Evolutionary conservation across 1,140 invertebrate genomes (phyloP), one percentile per base, ranked within the genome.

Genomic region (Drosophila santomea): DNA sequence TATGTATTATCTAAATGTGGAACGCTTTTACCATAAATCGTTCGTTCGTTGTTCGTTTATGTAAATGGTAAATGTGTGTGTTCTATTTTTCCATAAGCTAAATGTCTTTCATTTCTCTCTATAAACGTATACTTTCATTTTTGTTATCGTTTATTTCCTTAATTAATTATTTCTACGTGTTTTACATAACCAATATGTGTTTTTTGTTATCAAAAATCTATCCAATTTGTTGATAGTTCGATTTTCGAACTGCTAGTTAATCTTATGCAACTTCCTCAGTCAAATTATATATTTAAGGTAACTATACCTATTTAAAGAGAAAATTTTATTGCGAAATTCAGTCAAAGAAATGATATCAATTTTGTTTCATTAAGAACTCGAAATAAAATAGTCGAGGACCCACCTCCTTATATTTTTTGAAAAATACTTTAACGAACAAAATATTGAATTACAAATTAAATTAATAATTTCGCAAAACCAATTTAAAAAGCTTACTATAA

Each of bases 11-110:
- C 84, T 91, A 91, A 91, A 91, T 91, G 90, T 91, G 90, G 90
- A 91, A 91, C 90, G 90, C 90, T 91, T 91, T 91, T 91, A 91
- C 67, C 90, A 91, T 91, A 91, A 91, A 91, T 90, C 79, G 84
- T 89, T 89, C 84, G 84, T 89, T 89, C 84, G 82, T 90, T 91
- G 88, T 91, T 91, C 83, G 82, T 90, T 90, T 90, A 90, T 90
- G 86, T 90, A 86, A 86, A 90, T 90, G 86, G 79, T 90, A 90
- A 86, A 83, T 90, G 83, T 91, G 78, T 83, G 84, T 89, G 83
- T 89, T 82, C 66, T 91, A 79, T 73, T 86, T 90, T 91, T 88
- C 57, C 62, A 86, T 90, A 81, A 81, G 61, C 66, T 90, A 85
- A 79, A 64, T 90, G 85, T 76, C 54, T 68, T 52, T 72, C 35